Evolutionary conservation across 2,888 invertebrate genomes (phyloP).

Genomic region (Dolichomitus sp.): DNA sequence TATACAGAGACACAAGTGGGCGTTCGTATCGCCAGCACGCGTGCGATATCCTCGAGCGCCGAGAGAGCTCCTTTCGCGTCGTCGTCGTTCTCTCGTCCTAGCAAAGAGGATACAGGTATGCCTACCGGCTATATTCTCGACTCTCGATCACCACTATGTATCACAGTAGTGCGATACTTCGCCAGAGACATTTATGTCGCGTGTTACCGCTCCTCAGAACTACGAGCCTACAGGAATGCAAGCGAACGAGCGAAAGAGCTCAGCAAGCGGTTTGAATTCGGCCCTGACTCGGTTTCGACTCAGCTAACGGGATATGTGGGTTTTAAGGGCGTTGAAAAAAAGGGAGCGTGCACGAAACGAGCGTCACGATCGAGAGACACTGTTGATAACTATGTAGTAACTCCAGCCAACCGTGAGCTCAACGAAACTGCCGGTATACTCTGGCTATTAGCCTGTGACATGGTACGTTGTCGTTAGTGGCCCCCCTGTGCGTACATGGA

Average conservation of each 20-base stretch:
- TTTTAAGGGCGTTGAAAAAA: constrained; percentile 41
- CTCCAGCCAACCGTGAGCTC: constrained; percentile 32
- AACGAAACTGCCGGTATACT: constrained; percentile 18
- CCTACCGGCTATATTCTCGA: constrained; percentile 18
- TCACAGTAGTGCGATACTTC: constrained; percentile 7
- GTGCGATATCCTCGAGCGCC: constrained; percentile 30
- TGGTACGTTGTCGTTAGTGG: not conserved
- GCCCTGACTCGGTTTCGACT: constrained; percentile 46
- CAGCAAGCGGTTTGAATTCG: constrained; percentile 29
- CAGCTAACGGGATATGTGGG: constrained; percentile 14
- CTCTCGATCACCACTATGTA: constrained; percentile 17
- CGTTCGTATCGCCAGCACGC: constrained; percentile 27
- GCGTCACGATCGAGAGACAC: constrained; percentile 29
- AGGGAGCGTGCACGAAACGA: not conserved
- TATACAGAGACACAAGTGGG: constrained; percentile 2
- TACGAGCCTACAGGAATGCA: constrained; percentile 9
- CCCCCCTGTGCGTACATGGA: not conserved
- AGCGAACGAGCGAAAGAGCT: constrained; percentile 6
- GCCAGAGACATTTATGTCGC: constrained; percentile 14
- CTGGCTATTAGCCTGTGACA: constrained; percentile 30
- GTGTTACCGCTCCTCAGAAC: constrained; percentile 21
- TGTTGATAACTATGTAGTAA: constrained; percentile 24
- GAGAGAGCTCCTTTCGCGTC: constrained; percentile 11
- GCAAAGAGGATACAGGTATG: constrained; percentile 15
- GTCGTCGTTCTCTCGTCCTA: constrained; percentile 10